Base-by-base conservation (phyloP, 2,888 invertebrate genomes). In the Drosophila quinaria region DNA sequence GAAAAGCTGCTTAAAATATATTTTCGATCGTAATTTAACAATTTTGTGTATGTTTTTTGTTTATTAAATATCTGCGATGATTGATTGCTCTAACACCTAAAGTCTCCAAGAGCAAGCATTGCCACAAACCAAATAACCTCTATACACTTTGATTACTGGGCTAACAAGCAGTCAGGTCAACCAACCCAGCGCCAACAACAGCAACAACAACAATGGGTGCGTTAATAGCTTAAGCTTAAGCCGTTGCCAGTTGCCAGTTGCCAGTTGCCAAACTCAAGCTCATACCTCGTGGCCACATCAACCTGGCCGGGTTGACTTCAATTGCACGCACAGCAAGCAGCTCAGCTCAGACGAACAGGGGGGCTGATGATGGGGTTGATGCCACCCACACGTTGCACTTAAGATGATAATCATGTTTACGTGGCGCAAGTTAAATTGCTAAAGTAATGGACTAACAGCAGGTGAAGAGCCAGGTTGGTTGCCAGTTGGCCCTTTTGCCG, bases 401-500 rank as follows among this genome's bases (percentile, higher is more conserved):
- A 88, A 87, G 86, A 87, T 88, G 90, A 87, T 87, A 87, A 87
- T 87, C 86, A 88, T 87, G 86, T 87, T 87, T 87, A 85, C 90
- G 90, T 89, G 86, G 90, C 86, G 89, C 84, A 85, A 85, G 89
- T 89, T 89, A 89, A 85, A 85, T 89, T 85, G 89, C 79, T 87
- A 84, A 81, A 89, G 84, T 85, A 85, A 85, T 85, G 84, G 84
- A 89, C 87, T 87, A 87, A 87, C 84, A 87, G 84, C 87, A 83
- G 89, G 86, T 74, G 80, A 86, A 50, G 74, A 69, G 69, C 46
- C 29, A 29, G 62, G 52, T 46, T 51, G 62, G 52, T 46, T 51
- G 39, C 49, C 44, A 39, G 46, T 46, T 61, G 66, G 58, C 33
- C 52, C 67, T 66, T 51, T 67, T 35, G 47, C 33, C 22, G 13